Evolutionary conservation across 1,140 invertebrate genomes (phyloP).

Genomic region (Leptopilina clavipes): DNA sequence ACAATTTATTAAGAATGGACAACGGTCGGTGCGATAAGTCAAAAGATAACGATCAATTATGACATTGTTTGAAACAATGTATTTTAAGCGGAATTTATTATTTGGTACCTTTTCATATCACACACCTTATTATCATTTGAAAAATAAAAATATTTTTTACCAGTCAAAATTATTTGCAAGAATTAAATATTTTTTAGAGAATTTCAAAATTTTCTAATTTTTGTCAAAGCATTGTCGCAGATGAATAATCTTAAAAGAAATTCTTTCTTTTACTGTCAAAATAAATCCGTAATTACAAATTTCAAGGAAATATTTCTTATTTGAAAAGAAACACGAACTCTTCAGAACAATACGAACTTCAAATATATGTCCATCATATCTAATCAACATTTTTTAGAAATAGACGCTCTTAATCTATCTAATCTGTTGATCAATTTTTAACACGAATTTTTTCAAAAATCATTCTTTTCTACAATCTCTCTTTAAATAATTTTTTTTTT

Average conservation of each 20-base stretch:
- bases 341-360: background rate
- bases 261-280: background rate
- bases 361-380: slow-evolving; percentile 4
- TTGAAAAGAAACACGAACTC: background rate
- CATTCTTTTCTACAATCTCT: no score
- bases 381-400: slow-evolving; percentile 27
- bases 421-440: slow-evolving; percentile 24
- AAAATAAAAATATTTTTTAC: background rate
- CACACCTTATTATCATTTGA: background rate
- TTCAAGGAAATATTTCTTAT: background rate
- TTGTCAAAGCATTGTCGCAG: no score
- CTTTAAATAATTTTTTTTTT: background rate
- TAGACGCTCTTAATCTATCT: background rate
- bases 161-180: no score
- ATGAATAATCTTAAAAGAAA: background rate
- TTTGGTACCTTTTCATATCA: background rate
- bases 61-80: slow-evolving; percentile 10
- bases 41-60: slow-evolving; percentile 1
- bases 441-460: background rate
- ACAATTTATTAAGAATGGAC: background rate
- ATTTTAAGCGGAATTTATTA: background rate
- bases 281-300: background rate
- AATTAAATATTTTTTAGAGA: no score
- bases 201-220: no score
- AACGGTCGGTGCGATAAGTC: background rate